Evolutionary conservation across 1,140 invertebrate genomes (phyloP), one percentile per base, ranked within the genome.

Genomic region (Solenopsis fugax): DNA sequence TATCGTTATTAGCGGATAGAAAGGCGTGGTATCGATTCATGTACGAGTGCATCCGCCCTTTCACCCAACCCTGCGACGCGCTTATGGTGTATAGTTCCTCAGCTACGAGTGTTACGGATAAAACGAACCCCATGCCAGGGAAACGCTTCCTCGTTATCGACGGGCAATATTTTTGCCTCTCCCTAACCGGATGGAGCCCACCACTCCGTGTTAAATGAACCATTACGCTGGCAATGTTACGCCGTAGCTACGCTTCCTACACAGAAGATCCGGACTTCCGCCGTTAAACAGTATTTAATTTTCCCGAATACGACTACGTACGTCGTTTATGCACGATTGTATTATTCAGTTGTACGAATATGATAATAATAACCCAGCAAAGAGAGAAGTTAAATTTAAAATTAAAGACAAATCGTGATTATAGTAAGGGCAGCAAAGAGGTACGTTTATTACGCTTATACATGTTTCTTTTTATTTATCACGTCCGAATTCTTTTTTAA

Each of bases 151-250:
- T 75, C 85, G 58, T 60, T 58, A 89, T 90, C 89, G 88, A 56
- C 52, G 75, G 60, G 69, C 80, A 86, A 90, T 90, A 90, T 90
- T 90, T 90, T 88, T 86, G 78, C 89, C 81, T 89, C 86, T 90
- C 85, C 88, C 88, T 85, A 91, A 87, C 90, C 87, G 90, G 89
- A 91, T 85, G 89, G 52, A 91, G 80, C 60, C 67, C 75, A 76
- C 67, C 73, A 84, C 73, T 88, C 80, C 73, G 56, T 67, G 87
- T 87, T 90, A 90, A 91, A 91, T 76, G 90, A 91, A 89, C 90
- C 88, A 85, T 91, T 89, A 89, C 84, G 84, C 85, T 48, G 75
- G 85, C 76, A 80, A 81, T 73, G 88, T 85, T 85, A 87, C 78
- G 50, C 48, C 56, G 73, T 87, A 62, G 75, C 81, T 67, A 13